phyloP scores from a whole-genome alignment of 2,797 vertebrate genomes.

The Lepilemur ruficaudatus region DNA sequence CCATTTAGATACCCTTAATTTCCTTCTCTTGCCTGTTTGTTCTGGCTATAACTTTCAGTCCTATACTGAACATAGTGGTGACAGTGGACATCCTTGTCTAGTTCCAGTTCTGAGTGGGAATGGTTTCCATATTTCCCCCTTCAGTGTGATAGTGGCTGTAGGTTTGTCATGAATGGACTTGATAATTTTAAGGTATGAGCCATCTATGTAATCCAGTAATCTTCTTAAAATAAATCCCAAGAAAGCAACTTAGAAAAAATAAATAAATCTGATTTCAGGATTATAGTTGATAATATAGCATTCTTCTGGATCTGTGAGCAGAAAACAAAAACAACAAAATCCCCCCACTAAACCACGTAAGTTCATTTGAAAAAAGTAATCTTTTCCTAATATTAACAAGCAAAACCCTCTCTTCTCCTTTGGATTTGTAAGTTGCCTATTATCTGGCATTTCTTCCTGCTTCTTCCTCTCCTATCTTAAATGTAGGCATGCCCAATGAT shows the following conservation, averaged over 20 bases:
- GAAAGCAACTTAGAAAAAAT: neutral
- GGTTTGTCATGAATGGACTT: too few species aligned
- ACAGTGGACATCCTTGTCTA: too few species aligned
- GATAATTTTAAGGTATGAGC: too few species aligned
- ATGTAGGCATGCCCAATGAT: neutral
- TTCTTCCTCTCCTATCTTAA: neutral
- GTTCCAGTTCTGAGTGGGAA: too few species aligned
- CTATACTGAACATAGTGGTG: too few species aligned
- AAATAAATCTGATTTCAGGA: neutral
- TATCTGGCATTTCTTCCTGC: neutral
- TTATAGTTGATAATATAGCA: neutral
- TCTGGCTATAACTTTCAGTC: too few species aligned
- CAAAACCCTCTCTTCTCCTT: neutral
- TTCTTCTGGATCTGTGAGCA: neutral
- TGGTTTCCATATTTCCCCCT: too few species aligned
- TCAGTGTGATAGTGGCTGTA: too few species aligned
- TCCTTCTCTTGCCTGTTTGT: too few species aligned
- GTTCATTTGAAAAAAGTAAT: neutral
- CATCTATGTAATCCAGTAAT: neutral
- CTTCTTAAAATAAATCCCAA: neutral
- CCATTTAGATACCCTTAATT: too few species aligned
- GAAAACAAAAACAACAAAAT: neutral
- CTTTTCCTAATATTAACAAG: slow-evolving; percentile 8
- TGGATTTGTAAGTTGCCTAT: neutral
- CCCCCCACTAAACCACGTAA: neutral